Conservation (phyloP, 2,797 vertebrate genomes). For the Macropodus opercularis region DNA sequence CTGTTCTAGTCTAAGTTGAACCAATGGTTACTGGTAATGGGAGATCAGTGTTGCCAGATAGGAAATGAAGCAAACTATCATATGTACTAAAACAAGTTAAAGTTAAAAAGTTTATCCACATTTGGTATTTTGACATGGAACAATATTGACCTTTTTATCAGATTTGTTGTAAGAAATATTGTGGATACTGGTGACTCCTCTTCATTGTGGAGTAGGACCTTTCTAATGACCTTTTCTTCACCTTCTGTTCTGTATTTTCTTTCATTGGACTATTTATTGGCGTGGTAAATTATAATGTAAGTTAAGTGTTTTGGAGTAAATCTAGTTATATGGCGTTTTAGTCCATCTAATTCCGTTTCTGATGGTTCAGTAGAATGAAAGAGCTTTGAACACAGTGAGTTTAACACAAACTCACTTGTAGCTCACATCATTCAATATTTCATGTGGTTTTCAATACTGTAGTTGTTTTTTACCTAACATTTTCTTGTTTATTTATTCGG, state of each 20-base stretch:
- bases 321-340: no score
- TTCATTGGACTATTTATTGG: background rate
- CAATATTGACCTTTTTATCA: no score
- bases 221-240: background rate
- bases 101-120: no score
- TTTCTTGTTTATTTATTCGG: background rate
- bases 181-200: background rate
- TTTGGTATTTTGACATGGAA: background rate
- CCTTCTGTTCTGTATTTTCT: background rate
- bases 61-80: background rate
- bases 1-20: conserved; percentile 23
- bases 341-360: no score
- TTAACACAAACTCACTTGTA: no score
- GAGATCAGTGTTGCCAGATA: background rate
- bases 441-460: no score
- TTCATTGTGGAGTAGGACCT: no score
- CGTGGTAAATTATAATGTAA: no score
- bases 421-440: background rate
- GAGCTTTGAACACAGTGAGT: background rate
- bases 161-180: background rate
- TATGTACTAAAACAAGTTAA: no score
- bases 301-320: no score
- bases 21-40: conserved; percentile 9
- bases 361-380: no score
- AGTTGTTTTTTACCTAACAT: no score